Evolutionary conservation across 2,888 invertebrate species (phyloP).

Genomic region (Acanthosepion esculentum): DNA sequence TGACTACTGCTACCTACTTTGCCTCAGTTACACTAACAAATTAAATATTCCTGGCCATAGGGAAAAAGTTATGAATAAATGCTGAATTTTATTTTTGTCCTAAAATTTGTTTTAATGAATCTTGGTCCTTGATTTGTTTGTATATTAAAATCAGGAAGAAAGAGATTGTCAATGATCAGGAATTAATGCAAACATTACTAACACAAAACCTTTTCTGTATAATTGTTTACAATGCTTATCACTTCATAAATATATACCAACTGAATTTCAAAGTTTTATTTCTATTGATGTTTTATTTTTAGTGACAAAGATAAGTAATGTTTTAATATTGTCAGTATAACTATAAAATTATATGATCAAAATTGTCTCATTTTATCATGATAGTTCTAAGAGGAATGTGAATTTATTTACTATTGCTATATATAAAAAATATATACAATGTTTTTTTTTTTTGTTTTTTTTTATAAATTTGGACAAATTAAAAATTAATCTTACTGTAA

Average conservation of each 20-base stretch:
- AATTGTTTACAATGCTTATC: not conserved
- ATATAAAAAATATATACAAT: not conserved
- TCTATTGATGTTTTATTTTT: not conserved
- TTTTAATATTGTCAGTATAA: not conserved
- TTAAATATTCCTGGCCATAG: not conserved
- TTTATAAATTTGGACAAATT: not conserved
- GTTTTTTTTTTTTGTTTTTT: no score
- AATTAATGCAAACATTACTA: not conserved
- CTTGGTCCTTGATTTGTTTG: not conserved
- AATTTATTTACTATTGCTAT: not conserved
- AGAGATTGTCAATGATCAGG: not conserved
- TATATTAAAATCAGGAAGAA: not conserved
- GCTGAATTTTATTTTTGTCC: not conserved
- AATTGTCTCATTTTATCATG: not conserved
- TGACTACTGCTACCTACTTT: not conserved
- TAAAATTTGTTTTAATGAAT: not conserved
- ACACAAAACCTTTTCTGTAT: not conserved
- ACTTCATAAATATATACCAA: not conserved
- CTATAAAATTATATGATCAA: not conserved
- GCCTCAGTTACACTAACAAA: not conserved
- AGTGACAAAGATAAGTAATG: not conserved
- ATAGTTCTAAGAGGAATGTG: not conserved
- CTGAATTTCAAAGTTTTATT: not conserved
- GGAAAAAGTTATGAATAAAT: not conserved
- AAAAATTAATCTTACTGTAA: not conserved